A percentile compares a stretch with the other conserved stretches of the same genome.
Evolutionary conservation across 2,888 invertebrate genomes (phyloP).

Genomic region (Tillus elongatus): DNA sequence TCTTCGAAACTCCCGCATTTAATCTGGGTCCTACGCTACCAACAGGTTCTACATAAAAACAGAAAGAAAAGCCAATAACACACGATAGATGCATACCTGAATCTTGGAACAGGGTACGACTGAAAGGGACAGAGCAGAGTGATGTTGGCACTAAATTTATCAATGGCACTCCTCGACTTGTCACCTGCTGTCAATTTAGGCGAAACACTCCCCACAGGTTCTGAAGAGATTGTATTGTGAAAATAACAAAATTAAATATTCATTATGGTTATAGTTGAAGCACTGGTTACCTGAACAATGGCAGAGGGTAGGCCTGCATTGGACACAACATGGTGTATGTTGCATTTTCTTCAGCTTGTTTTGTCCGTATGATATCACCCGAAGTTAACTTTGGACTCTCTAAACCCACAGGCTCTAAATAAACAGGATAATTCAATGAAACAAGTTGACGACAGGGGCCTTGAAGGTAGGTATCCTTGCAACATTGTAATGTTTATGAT

Average conservation of each 20-base stretch:
- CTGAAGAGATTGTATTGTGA: too few species aligned
- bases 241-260: conserved; percentile 5
- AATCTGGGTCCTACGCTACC: conserved; percentile 48
- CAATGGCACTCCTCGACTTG: conserved; percentile 28
- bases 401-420: conserved; percentile 44
- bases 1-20: conserved; percentile 28
- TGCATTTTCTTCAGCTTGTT: conserved; percentile 21
- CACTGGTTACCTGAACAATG: conserved; percentile 39
- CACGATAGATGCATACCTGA: conserved; percentile 49
- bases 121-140: conserved; percentile 57
- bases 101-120: conserved; percentile 62
- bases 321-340: conserved; percentile 50
- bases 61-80: too few species aligned
- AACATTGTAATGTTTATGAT: too few species aligned
- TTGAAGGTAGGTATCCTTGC: too few species aligned
- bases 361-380: conserved; percentile 23
- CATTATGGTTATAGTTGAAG: too few species aligned
- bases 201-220: conserved; percentile 69
- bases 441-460: too few species aligned
- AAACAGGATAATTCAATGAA: conserved; percentile 7
- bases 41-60: conserved; percentile 43
- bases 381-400: conserved; percentile 41
- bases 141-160: conserved; percentile 35
- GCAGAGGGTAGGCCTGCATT: conserved; percentile 40
- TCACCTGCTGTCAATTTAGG: conserved; percentile 49